Conservation (phyloP, 2,113 vertebrate species). For the Gymnarchus niloticus region DNA sequence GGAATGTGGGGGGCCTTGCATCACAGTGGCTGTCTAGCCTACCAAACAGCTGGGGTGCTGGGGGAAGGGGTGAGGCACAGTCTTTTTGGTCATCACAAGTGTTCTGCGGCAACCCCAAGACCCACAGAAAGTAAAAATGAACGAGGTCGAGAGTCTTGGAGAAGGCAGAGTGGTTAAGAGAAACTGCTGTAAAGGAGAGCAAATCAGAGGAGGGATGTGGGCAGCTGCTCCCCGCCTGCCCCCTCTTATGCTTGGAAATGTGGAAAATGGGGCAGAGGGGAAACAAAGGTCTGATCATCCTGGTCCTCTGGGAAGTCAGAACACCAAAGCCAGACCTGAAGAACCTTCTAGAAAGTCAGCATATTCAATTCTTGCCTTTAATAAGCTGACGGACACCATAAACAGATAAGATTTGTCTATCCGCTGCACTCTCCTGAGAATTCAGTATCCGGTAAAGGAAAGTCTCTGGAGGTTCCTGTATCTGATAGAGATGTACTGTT, state of each 20-base stretch:
- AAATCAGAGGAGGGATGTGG: neutral
- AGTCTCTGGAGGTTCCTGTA: neutral
- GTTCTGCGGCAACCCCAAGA: neutral
- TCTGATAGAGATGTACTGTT: too few relatives aligned
- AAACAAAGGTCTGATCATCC: neutral
- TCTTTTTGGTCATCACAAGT: neutral
- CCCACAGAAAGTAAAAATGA: neutral
- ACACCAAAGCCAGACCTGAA: neutral
- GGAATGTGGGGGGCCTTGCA: slow-evolving; percentile 67
- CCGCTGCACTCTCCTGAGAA: neutral
- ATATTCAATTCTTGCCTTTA: neutral
- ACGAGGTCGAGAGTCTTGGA: neutral
- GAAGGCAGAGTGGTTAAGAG: neutral
- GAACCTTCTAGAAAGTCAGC: neutral
- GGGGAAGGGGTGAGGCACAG: neutral
- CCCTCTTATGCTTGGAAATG: neutral
- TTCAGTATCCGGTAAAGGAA: neutral
- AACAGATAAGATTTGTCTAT: neutral
- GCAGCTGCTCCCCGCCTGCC: neutral
- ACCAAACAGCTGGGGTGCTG: slow-evolving; percentile 37
- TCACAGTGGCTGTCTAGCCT: slow-evolving; percentile 46
- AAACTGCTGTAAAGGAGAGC: neutral
- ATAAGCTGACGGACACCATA: neutral
- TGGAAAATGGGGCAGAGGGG: neutral
- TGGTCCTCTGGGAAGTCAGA: neutral